Base-by-base conservation (phyloP, 1,140 invertebrate species). In the Nilaparvata lugens region DNA sequence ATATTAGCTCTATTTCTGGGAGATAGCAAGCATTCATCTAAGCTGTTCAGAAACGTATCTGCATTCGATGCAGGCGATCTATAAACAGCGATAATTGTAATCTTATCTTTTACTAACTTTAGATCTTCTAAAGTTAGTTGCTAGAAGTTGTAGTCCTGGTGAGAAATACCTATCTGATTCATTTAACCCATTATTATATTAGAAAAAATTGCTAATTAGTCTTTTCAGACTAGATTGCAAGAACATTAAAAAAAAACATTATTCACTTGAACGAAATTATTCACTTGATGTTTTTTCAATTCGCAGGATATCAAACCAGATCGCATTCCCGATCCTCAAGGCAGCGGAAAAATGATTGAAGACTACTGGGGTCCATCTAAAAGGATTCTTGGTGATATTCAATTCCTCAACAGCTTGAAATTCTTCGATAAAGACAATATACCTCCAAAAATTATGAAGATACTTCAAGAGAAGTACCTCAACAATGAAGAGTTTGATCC, bases 301-400 rank as follows among this genome's bases (percentile, higher is more conserved):
- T n/a, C 60, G 69, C 61, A 87, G 83, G 84, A 86, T 67, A 76
- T 93, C 1, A 93, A 93, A 76, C 87, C 93, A 0, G 90, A 93
- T 62, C 84, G 84, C 70, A 78, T 91, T 45, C 84, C 85, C 7
- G 88, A 91, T 75, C 84, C 88, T 4, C 81, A 75, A 55, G 73
- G 72, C 14, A 70, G 74, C 2, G 87, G 87, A 0, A 95, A 93
- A 60, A 84, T 89, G 65, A 72, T 87, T 0, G 92, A 97, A 62
- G 95, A 98, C 71, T 97, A 88, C 72, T 97, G 95, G 95, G 89
- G 87, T 7, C 86, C 91, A 0, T 93, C 93, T 0, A 89, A 97
- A 68, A 89, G 89, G 72, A 71, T 97, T 19, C 76, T 98, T 0
- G 91, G 89, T 57, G 95, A 97, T 67, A 88, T 93, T 65, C 93